Conservation (phyloP, 2,888 invertebrate species). For the Eledona agricola region DNA sequence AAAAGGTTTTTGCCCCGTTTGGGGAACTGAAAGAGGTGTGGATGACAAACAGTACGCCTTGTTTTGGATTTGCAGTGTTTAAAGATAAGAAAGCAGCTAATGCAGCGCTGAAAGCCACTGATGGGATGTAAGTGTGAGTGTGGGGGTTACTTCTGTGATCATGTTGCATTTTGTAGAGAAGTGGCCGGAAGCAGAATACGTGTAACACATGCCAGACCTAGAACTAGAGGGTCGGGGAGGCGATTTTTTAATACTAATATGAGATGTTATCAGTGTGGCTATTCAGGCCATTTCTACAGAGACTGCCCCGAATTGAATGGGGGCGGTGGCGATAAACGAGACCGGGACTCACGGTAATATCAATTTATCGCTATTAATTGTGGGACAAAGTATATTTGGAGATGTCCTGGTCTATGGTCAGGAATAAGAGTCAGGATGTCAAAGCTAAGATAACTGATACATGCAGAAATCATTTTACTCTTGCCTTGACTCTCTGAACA, state of each 20-base stretch:
- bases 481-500: too few relatives aligned
- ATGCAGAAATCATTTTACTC: too few relatives aligned
- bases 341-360: slow-evolving; percentile 51
- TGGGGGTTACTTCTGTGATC: slow-evolving; percentile 4
- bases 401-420: too few relatives aligned
- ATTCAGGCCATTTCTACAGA: slow-evolving; percentile 67
- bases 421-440: too few relatives aligned
- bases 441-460: too few relatives aligned
- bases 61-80: slow-evolving; percentile 70
- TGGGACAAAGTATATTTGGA: slow-evolving; percentile 33
- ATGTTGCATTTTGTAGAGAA: slow-evolving; percentile 56
- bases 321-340: slow-evolving; percentile 54
- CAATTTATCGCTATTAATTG: slow-evolving; percentile 30
- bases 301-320: slow-evolving; percentile 65
- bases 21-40: slow-evolving; percentile 67
- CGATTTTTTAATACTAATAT: slow-evolving; percentile 66
- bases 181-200: slow-evolving; percentile 65
- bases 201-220: slow-evolving; percentile 66
- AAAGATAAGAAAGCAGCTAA: slow-evolving; percentile 66
- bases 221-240: slow-evolving; percentile 63
- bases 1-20: slow-evolving; percentile 65
- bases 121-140: slow-evolving; percentile 63
- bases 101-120: slow-evolving; percentile 61
- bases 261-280: slow-evolving; percentile 69
- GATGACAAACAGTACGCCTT: slow-evolving; percentile 69